Conservation (phyloP, 2,888 invertebrate genomes). For the Achlya flavicornis region DNA sequence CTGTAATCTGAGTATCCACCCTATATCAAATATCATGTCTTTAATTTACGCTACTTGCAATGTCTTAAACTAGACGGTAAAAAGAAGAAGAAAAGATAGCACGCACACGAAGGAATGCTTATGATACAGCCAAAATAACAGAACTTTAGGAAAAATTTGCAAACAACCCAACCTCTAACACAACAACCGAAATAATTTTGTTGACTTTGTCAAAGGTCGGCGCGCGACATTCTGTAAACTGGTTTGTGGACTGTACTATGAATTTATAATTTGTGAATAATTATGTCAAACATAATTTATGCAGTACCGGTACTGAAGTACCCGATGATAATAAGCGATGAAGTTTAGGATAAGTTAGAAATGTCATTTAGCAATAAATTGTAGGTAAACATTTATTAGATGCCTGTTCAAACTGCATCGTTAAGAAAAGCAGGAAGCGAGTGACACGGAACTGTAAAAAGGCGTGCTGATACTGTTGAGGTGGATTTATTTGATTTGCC, state of each 20-base stretch:
- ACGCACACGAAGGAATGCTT: too few species aligned
- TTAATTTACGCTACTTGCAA: too few species aligned
- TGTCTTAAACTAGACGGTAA: too few species aligned
- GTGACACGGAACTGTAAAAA: not conserved
- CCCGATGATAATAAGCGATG: not conserved
- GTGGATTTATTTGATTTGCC: not conserved
- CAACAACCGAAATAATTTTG: constrained; percentile 18
- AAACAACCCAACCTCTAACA: not conserved
- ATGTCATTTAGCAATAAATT: constrained; percentile 3
- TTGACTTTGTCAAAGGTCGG: constrained; percentile 50
- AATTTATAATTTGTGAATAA: constrained; percentile 36
- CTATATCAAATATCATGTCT: too few species aligned
- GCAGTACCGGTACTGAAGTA: constrained; percentile 14
- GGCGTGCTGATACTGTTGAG: not conserved
- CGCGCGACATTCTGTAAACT: constrained; percentile 35
- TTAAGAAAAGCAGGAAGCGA: constrained; percentile 2
- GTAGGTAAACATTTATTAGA: not conserved
- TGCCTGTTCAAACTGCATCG: not conserved
- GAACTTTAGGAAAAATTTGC: not conserved
- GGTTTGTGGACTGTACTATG: constrained; percentile 33
- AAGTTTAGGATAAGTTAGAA: constrained; percentile 5
- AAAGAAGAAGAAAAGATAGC: too few species aligned
- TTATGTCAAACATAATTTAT: constrained; percentile 17
- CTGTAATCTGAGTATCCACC: too few species aligned
- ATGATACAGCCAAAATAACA: too few species aligned